A percentile compares a stretch with the other conserved stretches of the same genome.
Conservation (phyloP, 2,888 invertebrate genomes). For the Pollenia labialis region DNA sequence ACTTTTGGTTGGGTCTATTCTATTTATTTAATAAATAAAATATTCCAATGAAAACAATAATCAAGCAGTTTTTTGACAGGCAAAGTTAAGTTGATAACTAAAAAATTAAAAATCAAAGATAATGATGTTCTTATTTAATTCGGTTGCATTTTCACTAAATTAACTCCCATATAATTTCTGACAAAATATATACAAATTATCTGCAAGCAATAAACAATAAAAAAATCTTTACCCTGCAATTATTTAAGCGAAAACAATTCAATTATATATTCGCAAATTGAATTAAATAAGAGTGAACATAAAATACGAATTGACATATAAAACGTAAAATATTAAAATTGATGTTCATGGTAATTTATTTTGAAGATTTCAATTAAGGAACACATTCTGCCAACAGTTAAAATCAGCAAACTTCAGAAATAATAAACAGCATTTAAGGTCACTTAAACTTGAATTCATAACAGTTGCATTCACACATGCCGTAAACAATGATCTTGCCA, state of each 20-base stretch:
- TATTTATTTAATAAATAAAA: too few species aligned
- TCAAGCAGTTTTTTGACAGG: too few species aligned
- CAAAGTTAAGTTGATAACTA: too few species aligned
- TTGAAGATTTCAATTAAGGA: constrained; percentile 38
- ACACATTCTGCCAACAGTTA: background rate
- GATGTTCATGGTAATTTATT: constrained; percentile 42
- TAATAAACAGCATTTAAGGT: constrained; percentile 50
- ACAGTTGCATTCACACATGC: constrained; percentile 57
- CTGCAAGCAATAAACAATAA: constrained; percentile 27
- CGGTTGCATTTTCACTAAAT: constrained; percentile 11
- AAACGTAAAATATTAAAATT: constrained; percentile 52
- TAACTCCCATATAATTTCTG: constrained; percentile 13
- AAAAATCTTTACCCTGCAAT: constrained; percentile 18
- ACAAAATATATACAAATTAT: background rate
- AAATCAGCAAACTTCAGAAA: constrained; percentile 1
- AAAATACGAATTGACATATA: constrained; percentile 15
- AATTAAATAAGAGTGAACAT: constrained; percentile 57
- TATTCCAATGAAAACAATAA: too few species aligned
- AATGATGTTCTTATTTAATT: background rate
- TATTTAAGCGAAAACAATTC: constrained; percentile 58
- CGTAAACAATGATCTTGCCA: constrained; percentile 35
- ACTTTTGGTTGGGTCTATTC: too few species aligned
- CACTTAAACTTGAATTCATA: constrained; percentile 39
- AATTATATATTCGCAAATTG: constrained; percentile 62
- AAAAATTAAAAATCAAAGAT: too few species aligned